Conservation (phyloP, 2,888 invertebrate genomes). For the Leptinotarsa peninsularis region DNA sequence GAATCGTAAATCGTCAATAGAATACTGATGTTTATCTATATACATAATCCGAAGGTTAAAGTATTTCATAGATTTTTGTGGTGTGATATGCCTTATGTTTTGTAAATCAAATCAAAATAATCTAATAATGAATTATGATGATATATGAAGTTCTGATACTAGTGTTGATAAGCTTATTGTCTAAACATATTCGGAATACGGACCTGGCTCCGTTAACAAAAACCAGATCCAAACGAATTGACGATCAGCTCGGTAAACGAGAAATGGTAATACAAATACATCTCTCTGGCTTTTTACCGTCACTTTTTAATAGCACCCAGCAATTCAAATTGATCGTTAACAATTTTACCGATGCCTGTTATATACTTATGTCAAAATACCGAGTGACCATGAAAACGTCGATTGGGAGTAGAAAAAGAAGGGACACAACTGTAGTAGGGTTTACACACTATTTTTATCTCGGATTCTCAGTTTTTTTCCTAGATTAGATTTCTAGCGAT, state of each 20-base stretch:
- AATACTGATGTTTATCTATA: no score
- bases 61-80: no score
- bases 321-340: neutral
- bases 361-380: neutral
- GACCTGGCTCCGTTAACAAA: neutral
- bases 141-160: neutral
- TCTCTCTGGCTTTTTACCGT: constrained; percentile 1
- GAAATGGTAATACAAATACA: constrained; percentile 12
- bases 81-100: no score
- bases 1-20: no score
- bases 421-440: neutral
- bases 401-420: neutral
- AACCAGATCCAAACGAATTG: constrained; percentile 10
- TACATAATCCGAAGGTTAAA: no score
- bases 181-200: neutral
- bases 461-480: no score
- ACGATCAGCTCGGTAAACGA: constrained; percentile 11
- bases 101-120: no score
- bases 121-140: no score
- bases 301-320: constrained; percentile 9
- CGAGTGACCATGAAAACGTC: neutral
- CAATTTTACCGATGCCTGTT: neutral
- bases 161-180: neutral
- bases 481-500: no score
- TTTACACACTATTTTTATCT: neutral